Base-by-base conservation (phyloP, 1,140 invertebrate genomes). In the Megalopta genalis region DNA sequence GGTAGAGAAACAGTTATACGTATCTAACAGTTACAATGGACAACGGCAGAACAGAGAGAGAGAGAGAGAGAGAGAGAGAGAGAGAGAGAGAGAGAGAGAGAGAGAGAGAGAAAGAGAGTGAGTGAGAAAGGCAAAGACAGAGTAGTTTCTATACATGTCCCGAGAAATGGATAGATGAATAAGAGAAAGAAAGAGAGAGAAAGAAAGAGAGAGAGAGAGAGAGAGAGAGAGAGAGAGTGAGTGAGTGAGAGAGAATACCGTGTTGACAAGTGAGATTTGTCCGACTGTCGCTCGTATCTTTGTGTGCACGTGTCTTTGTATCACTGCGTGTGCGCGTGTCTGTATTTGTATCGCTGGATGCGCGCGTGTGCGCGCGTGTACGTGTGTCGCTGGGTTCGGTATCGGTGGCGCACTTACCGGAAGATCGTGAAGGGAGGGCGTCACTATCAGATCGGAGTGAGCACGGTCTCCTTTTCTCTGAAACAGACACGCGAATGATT, bases 381-480 rank as follows among this genome's bases (percentile, higher is more conserved):
- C 32, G 32, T 46, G 42, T 46, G 42, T 52, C 18, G 14, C 14
- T 52, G 49, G 25, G 54, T 62, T 21, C n/a, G 5, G n/a, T 42
- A 42, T 0, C 5, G 16, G 23, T 46, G 77, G 65, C 76, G 72
- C 69, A 90, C 92, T 92, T 89, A 93, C 92, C 90, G 90, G 90
- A 87, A 91, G 88, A 84, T 92, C 92, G 77, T 93, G 92, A 70
- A 93, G 85, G 39, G 91, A 93, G 16, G 91, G 91, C 37, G 92
- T 90, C 23, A 93, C 91, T 86, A 92, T 89, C 46, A 93, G 80
- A 70, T 93, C 92, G 80, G 92, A 92, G 67, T 93, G 90, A 49
- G 88, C 89, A 42, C 91, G 87, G 83, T 93, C 91, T 39, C 90
- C 90, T 90, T 92, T 92, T 88, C 85, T 90, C 92, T 93, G 85